Conservation (phyloP, 92 coral and sea anemone species). For the Plumapathes pennacea region DNA sequence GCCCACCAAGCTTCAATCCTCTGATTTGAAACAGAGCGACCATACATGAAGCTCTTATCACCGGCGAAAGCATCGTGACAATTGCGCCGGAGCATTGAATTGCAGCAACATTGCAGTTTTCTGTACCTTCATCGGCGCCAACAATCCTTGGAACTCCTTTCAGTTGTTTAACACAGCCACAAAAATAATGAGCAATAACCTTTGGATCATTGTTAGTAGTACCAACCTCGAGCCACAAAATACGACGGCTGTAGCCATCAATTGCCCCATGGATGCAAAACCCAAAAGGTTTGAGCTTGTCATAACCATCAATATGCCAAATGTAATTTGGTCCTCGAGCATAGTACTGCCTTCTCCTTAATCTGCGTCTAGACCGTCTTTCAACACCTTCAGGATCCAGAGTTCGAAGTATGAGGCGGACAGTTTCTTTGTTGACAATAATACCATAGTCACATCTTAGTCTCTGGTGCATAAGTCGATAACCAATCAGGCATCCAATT, state of each 20-base stretch:
- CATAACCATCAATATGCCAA: slow-evolving; percentile 49
- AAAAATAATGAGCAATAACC: slow-evolving; percentile 10
- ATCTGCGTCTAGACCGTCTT: slow-evolving; percentile 14
- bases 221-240: slow-evolving; percentile 42
- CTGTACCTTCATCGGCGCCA: slow-evolving; percentile 31
- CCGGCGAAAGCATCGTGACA: slow-evolving; percentile 21
- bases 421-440: slow-evolving; percentile 5
- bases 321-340: slow-evolving; percentile 32
- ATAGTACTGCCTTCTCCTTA: slow-evolving; percentile 7
- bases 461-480: slow-evolving; percentile 47
- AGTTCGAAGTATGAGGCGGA: slow-evolving; percentile 7
- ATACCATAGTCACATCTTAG: slow-evolving; percentile 1
- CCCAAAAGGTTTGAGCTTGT: no score
- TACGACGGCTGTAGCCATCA: slow-evolving; percentile 33
- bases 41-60: slow-evolving; percentile 38
- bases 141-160: slow-evolving; percentile 13
- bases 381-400: slow-evolving; percentile 48
- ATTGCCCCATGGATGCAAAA: slow-evolving; percentile 39
- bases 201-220: slow-evolving; percentile 37
- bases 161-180: slow-evolving; percentile 18
- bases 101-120: slow-evolving; percentile 16
- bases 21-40: slow-evolving; percentile 39
- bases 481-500: slow-evolving; percentile 34
- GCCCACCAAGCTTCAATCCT: slow-evolving; percentile 51
- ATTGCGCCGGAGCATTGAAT: slow-evolving; percentile 24